Conservation (phyloP, 2,888 invertebrate genomes). For the Hetaerina titia region DNA sequence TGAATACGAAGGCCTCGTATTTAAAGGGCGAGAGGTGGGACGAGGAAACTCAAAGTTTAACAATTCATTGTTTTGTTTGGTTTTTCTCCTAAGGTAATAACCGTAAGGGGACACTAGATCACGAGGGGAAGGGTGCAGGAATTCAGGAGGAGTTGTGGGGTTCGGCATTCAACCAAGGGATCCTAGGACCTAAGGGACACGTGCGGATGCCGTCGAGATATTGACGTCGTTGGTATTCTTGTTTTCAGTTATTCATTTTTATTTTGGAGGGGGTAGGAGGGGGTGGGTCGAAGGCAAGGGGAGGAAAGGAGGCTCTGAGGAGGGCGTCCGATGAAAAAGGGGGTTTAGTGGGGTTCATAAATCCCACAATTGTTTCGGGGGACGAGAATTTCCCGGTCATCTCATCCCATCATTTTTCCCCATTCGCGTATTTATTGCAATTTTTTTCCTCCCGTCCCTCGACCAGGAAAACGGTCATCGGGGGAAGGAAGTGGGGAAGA, state of each 20-base stretch:
- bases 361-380: not conserved
- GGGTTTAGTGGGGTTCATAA: not conserved
- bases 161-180: not conserved
- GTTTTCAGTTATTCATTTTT: not conserved
- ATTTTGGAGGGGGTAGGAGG: not conserved
- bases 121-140: not conserved
- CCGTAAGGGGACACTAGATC: not conserved
- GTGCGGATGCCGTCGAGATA: not conserved
- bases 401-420: not conserved
- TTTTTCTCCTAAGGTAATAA: not conserved
- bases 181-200: not conserved
- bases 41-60: too few relatives aligned
- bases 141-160: not conserved
- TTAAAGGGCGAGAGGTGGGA: too few relatives aligned
- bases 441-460: not conserved
- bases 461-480: not conserved
- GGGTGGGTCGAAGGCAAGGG: not conserved
- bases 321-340: not conserved
- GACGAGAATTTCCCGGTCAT: not conserved
- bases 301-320: not conserved
- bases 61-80: not conserved
- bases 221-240: not conserved
- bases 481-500: not conserved
- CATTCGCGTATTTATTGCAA: not conserved
- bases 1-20: too few relatives aligned